phyloP scores from a whole-genome alignment of 2,797 vertebrate genomes.

The Menidia menidia region DNA sequence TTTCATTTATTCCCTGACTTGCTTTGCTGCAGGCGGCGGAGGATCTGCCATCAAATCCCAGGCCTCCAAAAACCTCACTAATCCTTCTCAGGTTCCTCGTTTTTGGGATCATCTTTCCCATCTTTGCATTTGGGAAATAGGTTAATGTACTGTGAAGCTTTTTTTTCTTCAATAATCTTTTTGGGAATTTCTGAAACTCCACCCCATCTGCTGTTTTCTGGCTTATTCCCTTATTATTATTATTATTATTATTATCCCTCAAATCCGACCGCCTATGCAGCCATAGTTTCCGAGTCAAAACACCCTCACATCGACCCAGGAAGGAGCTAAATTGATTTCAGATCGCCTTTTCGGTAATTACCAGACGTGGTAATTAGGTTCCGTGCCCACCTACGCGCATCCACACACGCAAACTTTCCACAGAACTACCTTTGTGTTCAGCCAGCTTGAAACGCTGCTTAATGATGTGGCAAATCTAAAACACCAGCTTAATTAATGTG shows the following conservation, averaged over 20 bases:
- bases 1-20: slow-evolving; percentile 55
- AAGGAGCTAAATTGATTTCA: slow-evolving; percentile 63
- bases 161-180: neutral
- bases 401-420: slow-evolving; percentile 31
- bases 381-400: slow-evolving; percentile 25
- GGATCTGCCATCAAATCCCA: slow-evolving; percentile 11
- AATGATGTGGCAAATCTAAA: slow-evolving; percentile 83
- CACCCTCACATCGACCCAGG: neutral
- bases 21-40: slow-evolving; percentile 22
- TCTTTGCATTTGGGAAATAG: neutral
- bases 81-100: slow-evolving; percentile 30
- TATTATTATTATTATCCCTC: neutral
- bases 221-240: slow-evolving; percentile 32
- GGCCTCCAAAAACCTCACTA: slow-evolving; percentile 15
- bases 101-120: slow-evolving; percentile 1
- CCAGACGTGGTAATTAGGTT: slow-evolving; percentile 73
- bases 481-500: slow-evolving; percentile 81
- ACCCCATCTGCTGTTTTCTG: slow-evolving; percentile 71
- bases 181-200: slow-evolving; percentile 29
- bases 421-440: slow-evolving; percentile 63
- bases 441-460: slow-evolving; percentile 74
- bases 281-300: slow-evolving; percentile 15
- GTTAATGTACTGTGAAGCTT: neutral
- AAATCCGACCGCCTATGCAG: neutral
- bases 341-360: slow-evolving; percentile 68